These are phyloP conservation scores for Syncerus caffer DNA, from an alignment of 2,797 vertebrate genomes.

Conservation along the genomic window DNA sequence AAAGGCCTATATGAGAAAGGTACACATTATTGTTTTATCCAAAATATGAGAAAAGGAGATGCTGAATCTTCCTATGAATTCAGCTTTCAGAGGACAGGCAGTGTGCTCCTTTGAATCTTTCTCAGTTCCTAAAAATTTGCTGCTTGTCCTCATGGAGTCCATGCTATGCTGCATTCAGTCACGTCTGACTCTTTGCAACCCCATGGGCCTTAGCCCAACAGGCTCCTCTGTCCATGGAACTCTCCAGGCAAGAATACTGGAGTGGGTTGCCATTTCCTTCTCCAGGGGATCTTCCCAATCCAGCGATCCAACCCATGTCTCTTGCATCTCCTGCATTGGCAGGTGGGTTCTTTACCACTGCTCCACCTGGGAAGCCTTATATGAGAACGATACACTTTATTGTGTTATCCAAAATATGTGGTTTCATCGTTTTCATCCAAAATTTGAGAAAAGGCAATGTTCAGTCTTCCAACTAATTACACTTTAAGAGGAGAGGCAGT, in stretches of 20 bases:
- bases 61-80: rapidly evolving
- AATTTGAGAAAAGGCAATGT: not conserved
- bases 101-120: rapidly evolving
- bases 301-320: not conserved
- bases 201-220: rapidly evolving
- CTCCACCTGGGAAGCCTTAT: too few species aligned
- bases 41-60: not conserved
- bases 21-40: not conserved
- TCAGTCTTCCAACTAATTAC: rapidly evolving
- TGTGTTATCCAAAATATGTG: not conserved
- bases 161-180: not conserved
- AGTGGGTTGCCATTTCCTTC: not conserved
- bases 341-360: not conserved
- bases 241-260: not conserved
- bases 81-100: too few species aligned
- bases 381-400: not conserved
- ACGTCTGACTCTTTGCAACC: not conserved
- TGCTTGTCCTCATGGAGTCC: not conserved
- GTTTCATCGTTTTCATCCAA: not conserved
- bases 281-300: not conserved
- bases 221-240: not conserved
- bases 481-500: too few species aligned
- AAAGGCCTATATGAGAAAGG: not conserved
- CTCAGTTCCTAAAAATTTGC: not conserved
- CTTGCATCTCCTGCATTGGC: not conserved